A percentile compares a stretch with the other conserved stretches of the same genome.
Conservation (phyloP, 2,797 vertebrate species). For the Eulemur rubriventer region DNA sequence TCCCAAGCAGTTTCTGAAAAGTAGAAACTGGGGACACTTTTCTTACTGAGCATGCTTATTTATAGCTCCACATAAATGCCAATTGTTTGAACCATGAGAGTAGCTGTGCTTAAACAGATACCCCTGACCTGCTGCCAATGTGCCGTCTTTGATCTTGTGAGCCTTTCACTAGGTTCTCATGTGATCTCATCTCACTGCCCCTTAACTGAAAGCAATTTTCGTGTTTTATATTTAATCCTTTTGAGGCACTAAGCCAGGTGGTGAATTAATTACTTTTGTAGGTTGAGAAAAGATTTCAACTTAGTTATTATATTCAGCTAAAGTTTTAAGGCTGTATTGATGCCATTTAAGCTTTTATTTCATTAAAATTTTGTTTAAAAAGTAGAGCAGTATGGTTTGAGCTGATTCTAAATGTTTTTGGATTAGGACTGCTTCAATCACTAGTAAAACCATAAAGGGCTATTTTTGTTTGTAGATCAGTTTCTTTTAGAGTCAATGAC, state of each 20-base stretch:
- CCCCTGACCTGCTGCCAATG: slow-evolving; percentile 57
- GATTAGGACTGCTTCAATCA: not conserved
- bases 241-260: slow-evolving; percentile 74
- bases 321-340: slow-evolving; percentile 43
- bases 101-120: slow-evolving; percentile 40
- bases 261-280: slow-evolving; percentile 73
- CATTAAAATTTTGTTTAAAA: slow-evolving; percentile 37
- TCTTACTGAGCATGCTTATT: slow-evolving; percentile 19
- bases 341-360: slow-evolving; percentile 52
- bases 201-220: slow-evolving; percentile 74
- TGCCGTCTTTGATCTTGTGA: slow-evolving; percentile 53
- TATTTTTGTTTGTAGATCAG: slow-evolving; percentile 6
- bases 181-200: slow-evolving; percentile 58
- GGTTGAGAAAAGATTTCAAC: slow-evolving; percentile 66
- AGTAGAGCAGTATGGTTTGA: not conserved
- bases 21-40: not conserved
- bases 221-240: slow-evolving; percentile 78
- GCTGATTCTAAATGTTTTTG: slow-evolving; percentile 23
- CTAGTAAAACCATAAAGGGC: not conserved
- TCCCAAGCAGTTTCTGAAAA: not conserved
- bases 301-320: slow-evolving; percentile 60
- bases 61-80: not conserved
- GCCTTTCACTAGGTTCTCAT: slow-evolving; percentile 65
- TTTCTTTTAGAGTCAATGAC: not conserved
- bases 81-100: slow-evolving; percentile 1